Evolutionary conservation across 2,797 vertebrate species (phyloP).

Genomic region (Trichosurus vulpecula): DNA sequence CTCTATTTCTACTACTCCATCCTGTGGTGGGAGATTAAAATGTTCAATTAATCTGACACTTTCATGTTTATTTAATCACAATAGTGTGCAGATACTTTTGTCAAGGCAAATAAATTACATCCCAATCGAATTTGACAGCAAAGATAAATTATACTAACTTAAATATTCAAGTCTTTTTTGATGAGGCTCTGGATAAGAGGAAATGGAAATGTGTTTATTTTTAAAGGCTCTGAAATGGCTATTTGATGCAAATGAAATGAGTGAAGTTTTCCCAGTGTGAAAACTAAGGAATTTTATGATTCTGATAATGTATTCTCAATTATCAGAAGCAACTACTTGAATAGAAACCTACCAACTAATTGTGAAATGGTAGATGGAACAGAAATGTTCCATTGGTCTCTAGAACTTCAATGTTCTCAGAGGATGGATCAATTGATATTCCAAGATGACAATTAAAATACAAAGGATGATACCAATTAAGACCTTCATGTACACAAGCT

Average conservation of each 20-base stretch:
- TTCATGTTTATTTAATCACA: constrained; percentile 74
- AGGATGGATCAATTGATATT: constrained; percentile 25
- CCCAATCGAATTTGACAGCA: constrained; percentile 54
- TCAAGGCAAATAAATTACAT: constrained; percentile 68
- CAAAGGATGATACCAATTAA: not conserved
- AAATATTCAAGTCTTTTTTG: constrained; percentile 71
- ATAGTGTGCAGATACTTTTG: constrained; percentile 46
- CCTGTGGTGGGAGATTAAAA: constrained; percentile 59
- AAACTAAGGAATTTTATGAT: constrained; percentile 72
- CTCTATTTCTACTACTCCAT: not conserved
- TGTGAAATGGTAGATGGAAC: constrained; percentile 50
- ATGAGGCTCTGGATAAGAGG: constrained; percentile 43
- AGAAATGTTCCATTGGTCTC: constrained; percentile 40
- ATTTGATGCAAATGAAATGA: constrained; percentile 71
- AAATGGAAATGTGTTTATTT: constrained; percentile 70
- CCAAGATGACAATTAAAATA: constrained; percentile 10
- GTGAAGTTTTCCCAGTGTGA: constrained; percentile 52
- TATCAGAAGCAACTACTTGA: constrained; percentile 48
- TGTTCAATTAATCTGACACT: constrained; percentile 46
- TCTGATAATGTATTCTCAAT: constrained; percentile 67
- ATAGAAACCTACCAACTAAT: constrained; percentile 67
- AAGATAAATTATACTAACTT: constrained; percentile 55
- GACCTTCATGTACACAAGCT: not conserved
- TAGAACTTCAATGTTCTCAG: constrained; percentile 50
- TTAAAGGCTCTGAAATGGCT: constrained; percentile 55